Percentiles rank a stretch among this genome's conserved stretches.
phyloP scores from a whole-genome alignment of 2,797 vertebrate species.

The Hemibagrus guttatus region DNA sequence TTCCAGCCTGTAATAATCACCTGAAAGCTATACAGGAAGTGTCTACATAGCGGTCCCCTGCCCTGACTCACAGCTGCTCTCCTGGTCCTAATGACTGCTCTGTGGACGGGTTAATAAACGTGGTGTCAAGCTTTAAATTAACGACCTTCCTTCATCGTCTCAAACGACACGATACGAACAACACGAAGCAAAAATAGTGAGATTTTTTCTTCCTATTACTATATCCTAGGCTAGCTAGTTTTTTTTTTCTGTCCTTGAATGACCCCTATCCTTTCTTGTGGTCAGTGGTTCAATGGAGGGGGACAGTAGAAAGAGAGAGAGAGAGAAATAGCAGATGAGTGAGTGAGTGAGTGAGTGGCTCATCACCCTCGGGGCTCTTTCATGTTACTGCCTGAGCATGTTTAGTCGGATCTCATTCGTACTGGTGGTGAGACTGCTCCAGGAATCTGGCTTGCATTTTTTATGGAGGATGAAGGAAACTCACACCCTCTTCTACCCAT shows the following conservation, averaged over 20 bases:
- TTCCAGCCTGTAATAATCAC: slow-evolving; percentile 30
- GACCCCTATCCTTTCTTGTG: slow-evolving; percentile 55
- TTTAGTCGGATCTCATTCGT: slow-evolving; percentile 48
- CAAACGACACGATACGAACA: not conserved
- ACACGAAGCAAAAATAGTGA: not conserved
- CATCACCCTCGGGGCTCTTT: slow-evolving; percentile 55
- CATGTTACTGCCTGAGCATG: slow-evolving; percentile 53
- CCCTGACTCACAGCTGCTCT: slow-evolving; percentile 5
- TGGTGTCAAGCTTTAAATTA: slow-evolving; percentile 25
- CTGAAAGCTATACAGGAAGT: slow-evolving; percentile 32
- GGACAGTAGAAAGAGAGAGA: slow-evolving; percentile 23
- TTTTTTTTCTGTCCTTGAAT: slow-evolving; percentile 8
- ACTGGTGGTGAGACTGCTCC: slow-evolving; percentile 34
- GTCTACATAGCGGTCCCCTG: slow-evolving; percentile 37
- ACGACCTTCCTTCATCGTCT: slow-evolving; percentile 5
- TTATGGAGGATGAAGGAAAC: slow-evolving; percentile 33
- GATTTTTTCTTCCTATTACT: not conserved
- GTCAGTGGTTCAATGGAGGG: slow-evolving; percentile 46
- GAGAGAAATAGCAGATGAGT: not conserved
- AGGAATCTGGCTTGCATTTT: slow-evolving; percentile 55
- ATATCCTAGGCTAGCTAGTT: slow-evolving; percentile 22
- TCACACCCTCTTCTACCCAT: not conserved
- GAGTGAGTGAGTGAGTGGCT: slow-evolving; percentile 42
- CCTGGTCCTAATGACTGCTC: slow-evolving; percentile 26
- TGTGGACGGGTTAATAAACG: slow-evolving; percentile 29